Evolutionary conservation across 1,140 invertebrate genomes (phyloP), one percentile per base, ranked within the genome.

Genomic region (Drosophila auraria): DNA sequence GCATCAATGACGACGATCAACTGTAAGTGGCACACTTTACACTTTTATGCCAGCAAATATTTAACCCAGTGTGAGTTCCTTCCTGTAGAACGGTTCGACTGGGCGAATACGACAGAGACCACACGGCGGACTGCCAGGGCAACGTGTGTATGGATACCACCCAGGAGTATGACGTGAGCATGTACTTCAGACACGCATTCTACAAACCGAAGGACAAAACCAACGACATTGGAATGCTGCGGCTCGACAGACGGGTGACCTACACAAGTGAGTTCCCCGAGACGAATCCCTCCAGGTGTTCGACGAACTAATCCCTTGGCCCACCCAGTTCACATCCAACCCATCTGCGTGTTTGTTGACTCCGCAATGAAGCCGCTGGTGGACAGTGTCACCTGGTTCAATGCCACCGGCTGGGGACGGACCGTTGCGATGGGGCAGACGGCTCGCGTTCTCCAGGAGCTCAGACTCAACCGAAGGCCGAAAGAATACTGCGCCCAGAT

Each of bases 161-260:
- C 9, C 36, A 62, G 40, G 15, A 36, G 27, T 65, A 45, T 27
- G 27, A 25, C 1, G 63, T 65, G 27, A 9, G 3, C 2, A 7
- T 62, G 63, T 11, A 15, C 20, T 17, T 65, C 8, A 33, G 12
- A 15, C 63, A 65, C 25, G 7, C 0, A 9, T 44, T 4, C 1
- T 62, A 14, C 11, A n/a, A 65, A 2, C 0, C 1, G 1, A 2
- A 4, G 1, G 1, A 11, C 2, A 7, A 36, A 4, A 5, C 0
- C 15, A 62, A 62, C 27, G 63, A 65, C 57, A 65, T 65, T n/a
- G 63, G 27, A 4, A n/a, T 65, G 40, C 20, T 65, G 40, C 57
- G 57, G 0, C 63, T 65, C 3, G 63, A 27, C 0, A 33, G 17
- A 3, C 59, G 40, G 40, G 63, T 65, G 27, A n/a, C 30, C 0